Percentiles rank a stretch among this genome's conserved stretches.
Evolutionary conservation across 2,113 vertebrate species (phyloP).

Genomic region (Periophthalmodon schlosseri): DNA sequence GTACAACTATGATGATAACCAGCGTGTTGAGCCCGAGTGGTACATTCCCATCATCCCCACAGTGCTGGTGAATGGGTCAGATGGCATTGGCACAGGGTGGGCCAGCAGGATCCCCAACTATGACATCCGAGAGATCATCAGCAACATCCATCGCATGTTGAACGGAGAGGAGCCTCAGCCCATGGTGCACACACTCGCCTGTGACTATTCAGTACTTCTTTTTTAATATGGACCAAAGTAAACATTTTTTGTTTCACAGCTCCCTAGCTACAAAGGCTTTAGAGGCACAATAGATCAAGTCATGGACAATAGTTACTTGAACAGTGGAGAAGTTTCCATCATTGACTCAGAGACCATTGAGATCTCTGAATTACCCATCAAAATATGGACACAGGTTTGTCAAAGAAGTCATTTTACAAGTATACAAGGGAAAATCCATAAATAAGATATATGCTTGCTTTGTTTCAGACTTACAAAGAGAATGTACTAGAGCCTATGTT

Average conservation of each 20-base stretch:
- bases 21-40: conserved; percentile 96
- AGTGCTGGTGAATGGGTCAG: conserved; percentile 90
- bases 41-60: conserved; percentile 96
- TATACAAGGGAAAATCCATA: background rate
- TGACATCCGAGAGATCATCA: conserved; percentile 87
- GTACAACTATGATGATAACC: conserved; percentile 94
- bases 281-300: conserved; percentile 90
- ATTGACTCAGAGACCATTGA: conserved; percentile 94
- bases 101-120: conserved; percentile 93
- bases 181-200: conserved; percentile 80
- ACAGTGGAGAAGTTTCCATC: conserved; percentile 91
- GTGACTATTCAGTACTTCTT: background rate
- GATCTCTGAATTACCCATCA: conserved; percentile 94
- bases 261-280: conserved; percentile 95
- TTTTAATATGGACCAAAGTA: background rate
- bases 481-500: conserved; percentile 95
- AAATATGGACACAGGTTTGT: conserved; percentile 93
- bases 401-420: background rate
- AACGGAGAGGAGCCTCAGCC: conserved; percentile 86
- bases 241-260: conserved; percentile 63
- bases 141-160: conserved; percentile 88
- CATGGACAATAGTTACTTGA: conserved; percentile 86
- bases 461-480: conserved; percentile 88
- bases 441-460: background rate
- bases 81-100: conserved; percentile 98